These are phyloP conservation scores for Bombus sylvicola DNA, from an alignment of 1,140 invertebrate genomes.

Conservation along the genomic window DNA sequence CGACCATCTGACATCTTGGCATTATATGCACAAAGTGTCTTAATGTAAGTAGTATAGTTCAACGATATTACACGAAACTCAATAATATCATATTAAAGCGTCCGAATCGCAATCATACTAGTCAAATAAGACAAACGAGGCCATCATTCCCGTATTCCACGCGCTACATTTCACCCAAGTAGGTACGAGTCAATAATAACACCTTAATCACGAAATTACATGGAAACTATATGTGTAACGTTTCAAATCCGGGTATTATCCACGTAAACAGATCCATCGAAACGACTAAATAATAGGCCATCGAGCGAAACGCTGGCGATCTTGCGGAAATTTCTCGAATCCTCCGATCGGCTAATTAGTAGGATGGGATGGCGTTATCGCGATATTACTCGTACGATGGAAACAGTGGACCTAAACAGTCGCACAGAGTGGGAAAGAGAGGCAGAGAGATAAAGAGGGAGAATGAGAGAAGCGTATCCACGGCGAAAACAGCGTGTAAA, in stretches of 20 bases:
- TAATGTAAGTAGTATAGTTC: neutral
- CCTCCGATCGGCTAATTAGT: conserved; percentile 1
- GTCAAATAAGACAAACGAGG: neutral
- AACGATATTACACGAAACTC: neutral
- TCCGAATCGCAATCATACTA: neutral
- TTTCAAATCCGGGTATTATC: neutral
- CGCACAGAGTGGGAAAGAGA: neutral
- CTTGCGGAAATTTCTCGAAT: conserved; percentile 13
- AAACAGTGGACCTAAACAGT: neutral
- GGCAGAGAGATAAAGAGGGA: neutral
- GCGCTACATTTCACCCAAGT: neutral
- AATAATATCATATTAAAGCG: neutral
- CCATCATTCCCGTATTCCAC: neutral
- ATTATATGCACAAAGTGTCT: neutral
- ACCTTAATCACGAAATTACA: neutral
- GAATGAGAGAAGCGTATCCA: neutral
- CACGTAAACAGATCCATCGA: no score
- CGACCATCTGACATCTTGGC: neutral
- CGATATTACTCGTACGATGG: neutral
- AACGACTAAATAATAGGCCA: neutral
- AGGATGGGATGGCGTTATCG: neutral
- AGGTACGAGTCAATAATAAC: conserved; percentile 1
- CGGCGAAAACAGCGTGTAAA: neutral
- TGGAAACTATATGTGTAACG: neutral
- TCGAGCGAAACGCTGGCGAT: neutral